Conservation (phyloP, 2,888 invertebrate species). For the Trisateles emortualis region DNA sequence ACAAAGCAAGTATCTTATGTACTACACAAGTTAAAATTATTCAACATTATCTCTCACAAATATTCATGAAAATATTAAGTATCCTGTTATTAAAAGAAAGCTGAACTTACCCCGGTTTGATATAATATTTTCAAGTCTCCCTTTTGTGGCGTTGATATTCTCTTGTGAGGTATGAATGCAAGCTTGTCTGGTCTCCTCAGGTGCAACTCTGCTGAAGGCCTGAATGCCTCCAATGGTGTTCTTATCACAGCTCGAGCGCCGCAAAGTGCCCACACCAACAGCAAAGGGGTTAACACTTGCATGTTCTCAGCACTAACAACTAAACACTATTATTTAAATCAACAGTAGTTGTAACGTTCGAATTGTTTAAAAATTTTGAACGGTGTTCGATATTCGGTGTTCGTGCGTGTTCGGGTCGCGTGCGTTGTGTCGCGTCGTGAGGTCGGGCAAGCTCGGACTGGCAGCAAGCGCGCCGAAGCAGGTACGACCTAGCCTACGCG, state of each 20-base stretch:
- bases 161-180: constrained; percentile 80
- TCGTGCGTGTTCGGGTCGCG: constrained; percentile 39
- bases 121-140: constrained; percentile 89
- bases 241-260: constrained; percentile 77
- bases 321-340: constrained; percentile 37
- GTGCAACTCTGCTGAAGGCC: constrained; percentile 79
- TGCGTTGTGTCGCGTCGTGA: constrained; percentile 69
- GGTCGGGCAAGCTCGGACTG: constrained; percentile 78
- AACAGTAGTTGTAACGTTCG: constrained; percentile 39
- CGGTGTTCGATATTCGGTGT: constrained; percentile 48
- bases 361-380: constrained; percentile 47
- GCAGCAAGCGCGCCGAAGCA: constrained; percentile 74
- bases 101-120: constrained; percentile 90
- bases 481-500: constrained; percentile 84
- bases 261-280: constrained; percentile 73
- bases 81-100: constrained; percentile 6
- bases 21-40: constrained; percentile 17
- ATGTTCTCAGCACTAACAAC: constrained; percentile 56
- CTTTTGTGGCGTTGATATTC: constrained; percentile 80
- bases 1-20: constrained; percentile 31
- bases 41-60: neutral
- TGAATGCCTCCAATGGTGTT: constrained; percentile 87
- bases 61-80: neutral
- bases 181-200: constrained; percentile 82
- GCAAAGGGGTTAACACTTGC: constrained; percentile 76